Base-by-base conservation (phyloP, 2,113 vertebrate species). In the Motacilla tschutschensis region DNA sequence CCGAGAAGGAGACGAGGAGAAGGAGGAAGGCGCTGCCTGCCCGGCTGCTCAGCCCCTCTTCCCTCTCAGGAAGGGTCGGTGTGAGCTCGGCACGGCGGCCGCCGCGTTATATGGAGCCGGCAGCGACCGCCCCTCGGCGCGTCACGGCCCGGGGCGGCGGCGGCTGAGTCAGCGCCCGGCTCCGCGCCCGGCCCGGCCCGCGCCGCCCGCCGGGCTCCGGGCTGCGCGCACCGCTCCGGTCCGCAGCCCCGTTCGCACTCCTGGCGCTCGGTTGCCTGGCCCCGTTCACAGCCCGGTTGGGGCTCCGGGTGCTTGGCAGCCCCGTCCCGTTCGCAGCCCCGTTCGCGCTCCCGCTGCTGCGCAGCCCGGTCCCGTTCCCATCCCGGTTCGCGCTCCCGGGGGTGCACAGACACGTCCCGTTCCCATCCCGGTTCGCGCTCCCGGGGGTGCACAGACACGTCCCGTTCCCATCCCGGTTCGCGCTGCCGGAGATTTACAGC, bases 101-200 rank as follows among this genome's bases (percentile, higher is more conserved):
- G 40, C 46, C 91, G 75, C 31, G 72, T 96, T 97, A 91, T 97
- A 95, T 76, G 70, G 80, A 59, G 75, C 43, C 22, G 14, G 79
- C 47, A 85, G 94, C 93, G 94, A 79, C 96, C 94, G 43, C 94
- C 92, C 88, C 88, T 38, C 77, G 17, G 53, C 86, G 90, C 96
- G 96, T 96, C 96, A 96, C 91, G 86, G 75, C 82, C 69, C 70
- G 78, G 89, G 87, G 66, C 90, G 64, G 77, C 22, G 78, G 91
- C 71, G 71, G 83, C 88, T 69, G 80, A 80, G 82, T 90, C 91
- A 82, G 65, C 4, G 86, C 67, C 4, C 21, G 85, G 83, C 73
- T 28, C 74, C 64, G 55, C 43, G 7, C 54, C 66, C 66, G 57
- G 50, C 17, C 71, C 55, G 63, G n/a, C 41, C 55, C 54, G 50